These are phyloP conservation scores for Acanthurus lineatus DNA, from an alignment of 2,797 vertebrate species.

Conservation along the genomic window DNA sequence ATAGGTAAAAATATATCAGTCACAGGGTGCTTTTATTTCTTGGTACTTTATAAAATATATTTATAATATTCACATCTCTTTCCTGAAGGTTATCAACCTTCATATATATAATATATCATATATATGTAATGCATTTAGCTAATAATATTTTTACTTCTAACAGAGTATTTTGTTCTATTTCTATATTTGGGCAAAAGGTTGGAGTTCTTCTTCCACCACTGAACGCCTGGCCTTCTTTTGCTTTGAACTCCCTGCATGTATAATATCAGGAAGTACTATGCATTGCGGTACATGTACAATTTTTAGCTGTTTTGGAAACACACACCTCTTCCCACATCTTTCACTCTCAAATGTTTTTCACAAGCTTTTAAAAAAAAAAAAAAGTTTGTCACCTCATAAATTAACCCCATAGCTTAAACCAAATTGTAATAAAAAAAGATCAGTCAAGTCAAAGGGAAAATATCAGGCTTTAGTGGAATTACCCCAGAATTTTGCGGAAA, in stretches of 20 bases:
- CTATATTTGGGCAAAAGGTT: not conserved
- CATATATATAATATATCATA: no score
- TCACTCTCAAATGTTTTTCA: not conserved
- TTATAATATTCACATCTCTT: no score
- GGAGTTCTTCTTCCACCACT: constrained; percentile 1
- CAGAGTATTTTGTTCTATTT: not conserved
- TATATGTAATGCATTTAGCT: no score
- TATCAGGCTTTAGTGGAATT: constrained; percentile 65
- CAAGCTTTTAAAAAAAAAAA: not conserved
- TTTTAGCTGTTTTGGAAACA: constrained; percentile 18
- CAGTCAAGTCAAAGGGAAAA: constrained; percentile 30
- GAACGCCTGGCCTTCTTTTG: not conserved
- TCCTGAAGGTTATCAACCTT: no score
- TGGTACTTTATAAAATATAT: not conserved
- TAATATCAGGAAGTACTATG: constrained; percentile 10
- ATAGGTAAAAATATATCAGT: not conserved
- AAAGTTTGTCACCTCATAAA: constrained; percentile 11
- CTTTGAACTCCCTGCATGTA: not conserved
- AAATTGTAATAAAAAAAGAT: constrained; percentile 22
- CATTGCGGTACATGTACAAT: not conserved
- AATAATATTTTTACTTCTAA: not conserved
- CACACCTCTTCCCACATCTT: constrained; percentile 14
- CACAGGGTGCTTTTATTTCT: not conserved
- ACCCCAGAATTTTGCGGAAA: constrained; percentile 57
- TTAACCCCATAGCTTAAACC: constrained; percentile 16